phyloP scores from a whole-genome alignment of 2,113 vertebrate genomes.

The Heliornis fulica region DNA sequence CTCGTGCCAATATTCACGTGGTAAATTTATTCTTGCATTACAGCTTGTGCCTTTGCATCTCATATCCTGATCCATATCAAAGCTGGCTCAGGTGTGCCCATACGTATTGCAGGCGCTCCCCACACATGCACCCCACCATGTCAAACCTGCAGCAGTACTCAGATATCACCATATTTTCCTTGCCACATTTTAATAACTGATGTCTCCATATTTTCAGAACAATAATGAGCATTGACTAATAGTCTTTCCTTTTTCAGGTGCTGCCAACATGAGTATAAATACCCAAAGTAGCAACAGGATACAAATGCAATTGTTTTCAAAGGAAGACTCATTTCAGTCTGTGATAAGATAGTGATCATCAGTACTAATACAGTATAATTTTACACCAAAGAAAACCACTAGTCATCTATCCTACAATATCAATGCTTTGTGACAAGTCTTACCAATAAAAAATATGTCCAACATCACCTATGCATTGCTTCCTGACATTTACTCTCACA shows the following conservation, averaged over 20 bases:
- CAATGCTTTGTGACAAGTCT: background rate
- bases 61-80: accelerated
- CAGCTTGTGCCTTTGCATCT: background rate
- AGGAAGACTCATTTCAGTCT: background rate
- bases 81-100: background rate
- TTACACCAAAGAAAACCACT: background rate
- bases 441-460: background rate
- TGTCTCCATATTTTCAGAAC: background rate
- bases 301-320: background rate
- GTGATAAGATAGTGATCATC: background rate
- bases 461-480: background rate
- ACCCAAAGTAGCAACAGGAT: background rate
- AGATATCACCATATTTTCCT: background rate
- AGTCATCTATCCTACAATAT: background rate
- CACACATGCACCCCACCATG: accelerated
- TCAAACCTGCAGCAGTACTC: background rate
- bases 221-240: background rate
- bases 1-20: accelerated
- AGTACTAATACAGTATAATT: background rate
- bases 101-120: background rate
- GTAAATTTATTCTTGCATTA: background rate
- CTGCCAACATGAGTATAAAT: background rate
- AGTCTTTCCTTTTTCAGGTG: background rate
- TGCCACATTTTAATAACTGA: background rate
- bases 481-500: background rate